Percentiles rank a stretch among this genome's conserved stretches.
Conservation (phyloP, 2,113 vertebrate genomes). For the Coreoperca whiteheadi region DNA sequence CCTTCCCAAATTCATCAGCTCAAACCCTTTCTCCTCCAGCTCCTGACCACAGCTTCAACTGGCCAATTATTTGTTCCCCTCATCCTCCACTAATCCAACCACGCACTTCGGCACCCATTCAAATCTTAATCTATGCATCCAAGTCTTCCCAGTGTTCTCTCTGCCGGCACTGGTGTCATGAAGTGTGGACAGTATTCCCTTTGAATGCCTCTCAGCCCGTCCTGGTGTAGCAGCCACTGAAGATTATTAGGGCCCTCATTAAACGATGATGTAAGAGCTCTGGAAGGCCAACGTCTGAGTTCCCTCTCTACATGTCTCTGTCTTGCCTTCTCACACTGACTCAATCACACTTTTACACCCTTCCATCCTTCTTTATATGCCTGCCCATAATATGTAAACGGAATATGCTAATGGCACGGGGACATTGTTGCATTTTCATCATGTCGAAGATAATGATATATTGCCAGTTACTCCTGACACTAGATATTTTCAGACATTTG, state of each 20-base stretch:
- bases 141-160: constrained; percentile 35
- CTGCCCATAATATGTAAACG: constrained; percentile 11
- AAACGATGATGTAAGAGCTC: constrained; percentile 71
- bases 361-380: constrained; percentile 25
- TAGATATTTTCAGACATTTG: constrained; percentile 27
- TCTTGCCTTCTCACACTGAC: constrained; percentile 21
- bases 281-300: constrained; percentile 41
- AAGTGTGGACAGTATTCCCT: constrained; percentile 64
- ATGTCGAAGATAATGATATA: constrained; percentile 18
- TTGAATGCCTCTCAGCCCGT: constrained; percentile 58
- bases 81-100: constrained; percentile 46
- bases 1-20: constrained; percentile 2
- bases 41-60: constrained; percentile 42
- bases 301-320: not conserved
- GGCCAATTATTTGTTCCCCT: constrained; percentile 15
- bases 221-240: constrained; percentile 43
- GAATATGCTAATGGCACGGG: constrained; percentile 13
- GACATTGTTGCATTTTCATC: constrained; percentile 35
- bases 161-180: constrained; percentile 50
- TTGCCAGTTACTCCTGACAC: not conserved
- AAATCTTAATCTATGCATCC: constrained; percentile 45
- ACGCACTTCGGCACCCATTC: constrained; percentile 48
- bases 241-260: constrained; percentile 69
- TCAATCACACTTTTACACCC: constrained; percentile 32
- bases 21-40: not conserved